These are phyloP conservation scores for Alsophila aescularia DNA, from an alignment of 2,888 invertebrate species.

Conservation along the genomic window DNA sequence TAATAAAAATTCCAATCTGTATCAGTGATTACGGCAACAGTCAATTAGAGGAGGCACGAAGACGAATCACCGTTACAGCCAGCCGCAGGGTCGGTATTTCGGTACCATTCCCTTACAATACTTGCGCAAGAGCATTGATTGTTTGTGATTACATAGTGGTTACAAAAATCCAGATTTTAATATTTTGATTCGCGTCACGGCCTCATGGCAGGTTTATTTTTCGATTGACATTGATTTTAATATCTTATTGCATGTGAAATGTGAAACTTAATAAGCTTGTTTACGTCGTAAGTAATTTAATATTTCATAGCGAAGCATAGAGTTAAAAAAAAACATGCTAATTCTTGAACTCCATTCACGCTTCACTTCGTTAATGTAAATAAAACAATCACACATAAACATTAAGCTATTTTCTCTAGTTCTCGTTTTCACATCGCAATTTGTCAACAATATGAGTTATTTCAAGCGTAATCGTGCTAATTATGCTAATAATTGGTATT, in stretches of 20 bases:
- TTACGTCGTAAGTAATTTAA: no score
- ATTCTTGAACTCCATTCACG: no score
- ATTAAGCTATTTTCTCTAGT: neutral
- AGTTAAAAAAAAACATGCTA: neutral
- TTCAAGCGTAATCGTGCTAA: neutral
- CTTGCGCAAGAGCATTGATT: slow-evolving; percentile 46
- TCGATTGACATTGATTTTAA: neutral
- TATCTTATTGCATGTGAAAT: neutral
- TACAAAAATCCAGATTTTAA: slow-evolving; percentile 32
- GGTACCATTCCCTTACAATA: slow-evolving; percentile 37
- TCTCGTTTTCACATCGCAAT: neutral
- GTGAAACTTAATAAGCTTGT: no score
- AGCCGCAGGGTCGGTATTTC: slow-evolving; percentile 39
- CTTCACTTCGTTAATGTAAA: no score
- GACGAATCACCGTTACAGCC: slow-evolving; percentile 41
- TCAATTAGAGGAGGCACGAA: slow-evolving; percentile 33
- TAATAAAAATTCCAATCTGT: slow-evolving; percentile 11
- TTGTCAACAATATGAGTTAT: slow-evolving; percentile 2
- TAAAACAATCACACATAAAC: no score
- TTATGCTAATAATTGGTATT: slow-evolving; percentile 4
- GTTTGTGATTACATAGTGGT: slow-evolving; percentile 42
- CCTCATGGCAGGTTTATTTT: neutral
- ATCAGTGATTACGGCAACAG: slow-evolving; percentile 19
- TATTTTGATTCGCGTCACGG: slow-evolving; percentile 7
- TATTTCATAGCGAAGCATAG: no score